These are phyloP conservation scores for Petrophora chlorosata DNA, from an alignment of 2,888 invertebrate species.

Conservation along the genomic window DNA sequence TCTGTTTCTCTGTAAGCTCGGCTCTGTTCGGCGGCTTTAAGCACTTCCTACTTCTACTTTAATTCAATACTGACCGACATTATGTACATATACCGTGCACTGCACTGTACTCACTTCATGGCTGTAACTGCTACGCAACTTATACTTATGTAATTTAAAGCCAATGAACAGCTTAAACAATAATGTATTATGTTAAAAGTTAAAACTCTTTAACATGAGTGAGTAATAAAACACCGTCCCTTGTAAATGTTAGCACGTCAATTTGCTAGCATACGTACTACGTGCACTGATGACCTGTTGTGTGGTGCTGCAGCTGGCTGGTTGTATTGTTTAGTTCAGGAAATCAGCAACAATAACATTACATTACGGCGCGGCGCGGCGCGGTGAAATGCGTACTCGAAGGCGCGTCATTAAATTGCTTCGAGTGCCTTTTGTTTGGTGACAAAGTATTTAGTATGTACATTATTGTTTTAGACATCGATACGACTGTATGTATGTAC, in stretches of 20 bases:
- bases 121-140: background rate
- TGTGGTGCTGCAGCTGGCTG: background rate
- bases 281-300: too few relatives aligned
- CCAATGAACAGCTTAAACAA: too few relatives aligned
- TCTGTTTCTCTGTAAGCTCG: slow-evolving; percentile 6
- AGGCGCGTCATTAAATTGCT: background rate
- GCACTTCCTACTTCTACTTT: slow-evolving; percentile 14
- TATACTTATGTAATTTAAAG: too few relatives aligned
- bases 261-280: too few relatives aligned
- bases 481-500: too few relatives aligned
- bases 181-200: too few relatives aligned
- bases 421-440: background rate
- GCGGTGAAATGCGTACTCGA: background rate
- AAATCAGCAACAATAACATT: slow-evolving; percentile 2
- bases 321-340: slow-evolving; percentile 3
- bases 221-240: too few relatives aligned
- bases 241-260: too few relatives aligned
- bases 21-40: background rate
- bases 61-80: slow-evolving; percentile 5
- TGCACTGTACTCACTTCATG: background rate
- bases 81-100: background rate
- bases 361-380: too few relatives aligned
- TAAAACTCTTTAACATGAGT: too few relatives aligned
- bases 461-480: background rate
- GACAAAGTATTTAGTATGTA: background rate